Evolutionary conservation across 2,113 vertebrate species (phyloP).

Genomic region (Albula glossodonta): DNA sequence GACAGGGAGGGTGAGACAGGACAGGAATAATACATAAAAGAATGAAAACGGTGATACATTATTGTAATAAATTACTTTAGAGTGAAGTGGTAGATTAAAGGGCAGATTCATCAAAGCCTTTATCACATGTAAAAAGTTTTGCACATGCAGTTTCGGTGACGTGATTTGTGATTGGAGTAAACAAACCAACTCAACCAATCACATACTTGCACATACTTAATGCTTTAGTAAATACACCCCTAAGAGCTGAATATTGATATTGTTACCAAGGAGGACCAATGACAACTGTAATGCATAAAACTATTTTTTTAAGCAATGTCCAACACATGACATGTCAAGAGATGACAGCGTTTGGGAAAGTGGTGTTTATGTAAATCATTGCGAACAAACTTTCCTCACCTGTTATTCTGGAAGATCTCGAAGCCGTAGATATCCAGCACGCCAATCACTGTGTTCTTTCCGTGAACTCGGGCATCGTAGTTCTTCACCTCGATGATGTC

Average conservation of each 20-base stretch:
- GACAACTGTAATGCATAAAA: neutral
- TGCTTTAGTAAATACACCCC: no score
- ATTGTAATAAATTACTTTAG: no score
- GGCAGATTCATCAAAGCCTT: no score
- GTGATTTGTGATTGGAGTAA: no score
- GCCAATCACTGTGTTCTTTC: constrained; percentile 96
- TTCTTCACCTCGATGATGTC: constrained; percentile 91
- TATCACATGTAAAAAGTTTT: no score
- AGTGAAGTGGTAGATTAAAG: no score
- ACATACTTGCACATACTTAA: no score
- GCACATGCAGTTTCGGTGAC: no score
- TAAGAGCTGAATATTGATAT: neutral
- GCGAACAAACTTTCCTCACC: constrained; percentile 62
- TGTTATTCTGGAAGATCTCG: constrained; percentile 98
- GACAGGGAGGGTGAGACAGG: neutral
- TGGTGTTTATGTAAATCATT: neutral
- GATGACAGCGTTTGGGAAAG: neutral
- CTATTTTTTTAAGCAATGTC: neutral
- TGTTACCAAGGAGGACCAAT: neutral
- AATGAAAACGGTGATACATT: no score
- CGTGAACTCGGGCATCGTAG: constrained; percentile 83
- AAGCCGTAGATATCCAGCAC: constrained; percentile 98
- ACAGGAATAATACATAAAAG: neutral
- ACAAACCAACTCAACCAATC: no score
- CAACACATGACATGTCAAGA: neutral